Base-by-base conservation (phyloP, 1,140 invertebrate genomes). In the Palaemon carinicauda region DNA sequence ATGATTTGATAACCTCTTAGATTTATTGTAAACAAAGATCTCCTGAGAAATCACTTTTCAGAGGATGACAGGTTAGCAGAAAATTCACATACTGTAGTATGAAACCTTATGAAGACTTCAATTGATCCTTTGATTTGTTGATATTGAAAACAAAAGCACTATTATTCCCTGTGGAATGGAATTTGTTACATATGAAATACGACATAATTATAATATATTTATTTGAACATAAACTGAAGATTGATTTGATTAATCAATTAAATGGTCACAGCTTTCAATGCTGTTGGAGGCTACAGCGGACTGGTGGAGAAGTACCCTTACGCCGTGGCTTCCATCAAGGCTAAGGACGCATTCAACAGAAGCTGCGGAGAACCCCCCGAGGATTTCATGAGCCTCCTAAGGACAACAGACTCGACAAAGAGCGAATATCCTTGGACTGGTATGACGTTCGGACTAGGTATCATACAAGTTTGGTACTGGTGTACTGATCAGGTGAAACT, bases 381-480 rank as follows among this genome's bases (percentile, higher is more conserved):
- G 12, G 92, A 93, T 87, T 91, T 92, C 15, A 93, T 93, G 90
- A 92, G 93, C 82, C 90, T 93, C 17, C 92, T 93, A 87, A 90
- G 92, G n/a, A 75, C 84, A 15, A 91, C 92, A 73, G 90, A 93
- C 14, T 93, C 93, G 17, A 90, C 90, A 4, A 86, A 90, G 51
- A 91, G 92, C 50, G 92, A 92, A 79, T 90, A 93, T 14, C 93
- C 93, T 5, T 94, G 93, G 93, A 92, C 92, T n/a, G 93, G 93
- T 19, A 91, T 93, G 27, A 87, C 92, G 29, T 90, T 93, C 54
- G 93, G 93, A 51, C 89, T 93, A 3, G 91, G 92, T 1, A 90
- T 93, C 24, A 92, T 92, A 3, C 91, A 92, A 73, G 90, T 93
- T 54, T 93, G 93, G 93, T 93, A 93, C 89, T 93, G 93, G 93